A percentile compares a stretch with the other conserved stretches of the same genome.
Conservation (phyloP, 2,888 invertebrate species). For the Trachelus stipa region DNA sequence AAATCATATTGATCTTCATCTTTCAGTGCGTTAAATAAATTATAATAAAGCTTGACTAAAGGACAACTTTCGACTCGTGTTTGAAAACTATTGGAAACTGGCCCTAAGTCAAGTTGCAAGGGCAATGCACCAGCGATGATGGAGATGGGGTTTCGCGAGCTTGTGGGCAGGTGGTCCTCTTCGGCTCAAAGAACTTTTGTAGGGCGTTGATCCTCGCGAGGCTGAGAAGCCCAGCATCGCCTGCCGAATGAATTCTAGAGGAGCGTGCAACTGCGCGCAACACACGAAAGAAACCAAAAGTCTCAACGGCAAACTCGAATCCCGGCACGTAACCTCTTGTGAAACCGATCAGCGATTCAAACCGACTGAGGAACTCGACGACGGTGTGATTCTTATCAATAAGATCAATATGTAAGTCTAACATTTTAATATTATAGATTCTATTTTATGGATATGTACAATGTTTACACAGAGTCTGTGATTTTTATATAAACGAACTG, state of each 20-base stretch:
- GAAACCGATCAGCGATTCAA: not conserved
- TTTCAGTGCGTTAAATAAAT: not conserved
- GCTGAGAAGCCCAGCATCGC: not conserved
- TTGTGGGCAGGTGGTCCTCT: slow-evolving; percentile 63
- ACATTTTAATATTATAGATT: no score
- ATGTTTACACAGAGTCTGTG: no score
- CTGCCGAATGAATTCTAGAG: not conserved
- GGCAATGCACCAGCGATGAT: slow-evolving; percentile 51
- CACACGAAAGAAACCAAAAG: not conserved
- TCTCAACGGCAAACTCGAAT: not conserved
- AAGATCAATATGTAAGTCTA: not conserved
- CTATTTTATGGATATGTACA: not conserved
- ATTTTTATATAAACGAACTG: not conserved
- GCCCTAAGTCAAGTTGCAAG: slow-evolving; percentile 11
- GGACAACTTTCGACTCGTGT: not conserved
- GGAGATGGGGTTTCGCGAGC: slow-evolving; percentile 47
- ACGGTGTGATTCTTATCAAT: not conserved
- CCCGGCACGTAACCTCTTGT: not conserved
- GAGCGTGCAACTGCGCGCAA: not conserved
- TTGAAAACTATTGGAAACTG: not conserved
- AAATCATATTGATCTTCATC: not conserved
- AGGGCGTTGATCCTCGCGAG: slow-evolving; percentile 56
- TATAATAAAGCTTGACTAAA: not conserved
- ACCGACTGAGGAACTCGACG: not conserved
- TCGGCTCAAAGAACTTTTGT: slow-evolving; percentile 61